Evolutionary conservation across 2,888 invertebrate species (phyloP).

Genomic region (Cetonia aurata): DNA sequence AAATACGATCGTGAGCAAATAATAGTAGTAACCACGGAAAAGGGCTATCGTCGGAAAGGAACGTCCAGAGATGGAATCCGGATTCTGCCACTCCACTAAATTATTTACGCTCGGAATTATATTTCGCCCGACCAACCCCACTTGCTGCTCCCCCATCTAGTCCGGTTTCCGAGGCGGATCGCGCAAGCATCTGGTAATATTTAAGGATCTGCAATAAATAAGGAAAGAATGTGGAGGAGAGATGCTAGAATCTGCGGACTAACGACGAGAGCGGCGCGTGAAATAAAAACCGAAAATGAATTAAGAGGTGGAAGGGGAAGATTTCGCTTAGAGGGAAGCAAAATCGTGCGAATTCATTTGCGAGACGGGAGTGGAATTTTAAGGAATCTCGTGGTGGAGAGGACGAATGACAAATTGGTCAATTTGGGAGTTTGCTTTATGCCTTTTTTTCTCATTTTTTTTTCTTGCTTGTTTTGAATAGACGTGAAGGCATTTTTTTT

Average conservation of each 20-base stretch:
- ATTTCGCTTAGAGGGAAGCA: slow-evolving; percentile 14
- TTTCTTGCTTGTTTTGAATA: too few species aligned
- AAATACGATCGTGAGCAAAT: neutral
- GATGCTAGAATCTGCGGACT: neutral
- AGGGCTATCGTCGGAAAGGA: neutral
- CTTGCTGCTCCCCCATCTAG: neutral
- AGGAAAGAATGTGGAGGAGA: neutral
- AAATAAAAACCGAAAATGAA: slow-evolving; percentile 34
- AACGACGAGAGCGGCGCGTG: neutral
- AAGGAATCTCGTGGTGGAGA: slow-evolving; percentile 3
- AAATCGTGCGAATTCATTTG: slow-evolving; percentile 28
- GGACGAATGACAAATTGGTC: slow-evolving; percentile 15
- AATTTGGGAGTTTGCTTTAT: slow-evolving; percentile 1
- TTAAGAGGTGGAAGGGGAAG: slow-evolving; percentile 22
- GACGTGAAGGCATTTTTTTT: too few species aligned
- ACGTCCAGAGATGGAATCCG: slow-evolving; percentile 4
- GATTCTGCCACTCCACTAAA: slow-evolving; percentile 16
- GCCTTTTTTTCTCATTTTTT: neutral
- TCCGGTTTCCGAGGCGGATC: slow-evolving; percentile 2
- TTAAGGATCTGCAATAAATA: slow-evolving; percentile 36
- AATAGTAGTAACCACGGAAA: neutral
- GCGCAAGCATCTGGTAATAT: slow-evolving; percentile 33
- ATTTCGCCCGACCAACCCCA: slow-evolving; percentile 16
- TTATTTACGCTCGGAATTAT: slow-evolving; percentile 35
- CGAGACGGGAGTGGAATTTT: slow-evolving; percentile 18